These are phyloP conservation scores for Drosophila kuntzei DNA, from an alignment of 2,888 invertebrate species.

Conservation along the genomic window DNA sequence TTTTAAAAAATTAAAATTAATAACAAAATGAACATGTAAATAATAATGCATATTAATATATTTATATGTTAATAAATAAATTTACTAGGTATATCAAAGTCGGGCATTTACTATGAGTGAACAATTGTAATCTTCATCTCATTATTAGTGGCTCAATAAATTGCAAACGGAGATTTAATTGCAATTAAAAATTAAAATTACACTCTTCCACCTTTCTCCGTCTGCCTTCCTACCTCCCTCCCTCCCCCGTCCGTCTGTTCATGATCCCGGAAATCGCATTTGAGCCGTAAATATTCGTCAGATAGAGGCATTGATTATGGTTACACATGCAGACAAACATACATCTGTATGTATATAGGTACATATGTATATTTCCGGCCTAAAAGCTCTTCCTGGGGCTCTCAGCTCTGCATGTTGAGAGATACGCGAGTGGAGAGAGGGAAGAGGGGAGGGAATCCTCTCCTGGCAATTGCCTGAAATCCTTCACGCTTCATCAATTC, in stretches of 20 bases:
- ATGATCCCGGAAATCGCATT: slow-evolving; percentile 22
- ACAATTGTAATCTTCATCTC: slow-evolving; percentile 21
- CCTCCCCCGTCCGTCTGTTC: background rate
- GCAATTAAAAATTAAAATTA: slow-evolving; percentile 71
- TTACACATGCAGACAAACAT: slow-evolving; percentile 12
- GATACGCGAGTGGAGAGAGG: slow-evolving; percentile 1
- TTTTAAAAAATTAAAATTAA: background rate
- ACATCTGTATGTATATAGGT: background rate
- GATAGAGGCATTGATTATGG: slow-evolving; percentile 50
- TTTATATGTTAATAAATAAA: background rate
- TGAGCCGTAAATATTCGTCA: slow-evolving; percentile 50
- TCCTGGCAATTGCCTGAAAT: slow-evolving; percentile 78
- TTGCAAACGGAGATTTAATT: slow-evolving; percentile 54
- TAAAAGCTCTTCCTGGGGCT: slow-evolving; percentile 50
- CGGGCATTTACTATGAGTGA: background rate
- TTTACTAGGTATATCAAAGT: slow-evolving; percentile 1
- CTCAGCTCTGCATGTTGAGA: slow-evolving; percentile 12
- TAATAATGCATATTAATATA: background rate
- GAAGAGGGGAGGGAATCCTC: slow-evolving; percentile 45
- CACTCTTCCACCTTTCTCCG: background rate
- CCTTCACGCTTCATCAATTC: slow-evolving; percentile 81
- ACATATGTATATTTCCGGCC: slow-evolving; percentile 21
- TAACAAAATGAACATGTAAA: background rate
- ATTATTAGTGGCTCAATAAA: slow-evolving; percentile 38
- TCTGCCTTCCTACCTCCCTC: background rate